These are phyloP conservation scores for Galemys pyrenaicus DNA, from an alignment of 2,113 vertebrate genomes.

Conservation along the genomic window DNA sequence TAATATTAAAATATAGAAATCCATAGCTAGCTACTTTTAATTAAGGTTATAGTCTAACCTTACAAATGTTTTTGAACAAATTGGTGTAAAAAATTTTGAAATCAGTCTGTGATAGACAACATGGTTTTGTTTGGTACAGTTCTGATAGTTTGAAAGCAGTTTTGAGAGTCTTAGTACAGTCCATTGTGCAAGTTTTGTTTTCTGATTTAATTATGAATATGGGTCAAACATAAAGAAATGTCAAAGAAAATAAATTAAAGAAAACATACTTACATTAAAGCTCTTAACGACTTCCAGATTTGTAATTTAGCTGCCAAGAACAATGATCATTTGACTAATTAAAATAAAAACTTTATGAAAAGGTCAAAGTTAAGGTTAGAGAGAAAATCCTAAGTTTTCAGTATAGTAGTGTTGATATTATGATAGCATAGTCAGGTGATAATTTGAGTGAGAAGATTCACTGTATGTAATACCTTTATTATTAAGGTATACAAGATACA, in stretches of 20 bases:
- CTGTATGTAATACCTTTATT: neutral
- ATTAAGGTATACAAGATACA: neutral
- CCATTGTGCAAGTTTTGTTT: neutral
- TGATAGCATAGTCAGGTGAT: neutral
- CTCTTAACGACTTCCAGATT: neutral
- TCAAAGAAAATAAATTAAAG: neutral
- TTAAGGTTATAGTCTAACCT: neutral
- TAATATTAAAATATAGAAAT: neutral
- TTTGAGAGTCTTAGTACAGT: neutral
- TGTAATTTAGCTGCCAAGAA: neutral
- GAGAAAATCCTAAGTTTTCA: neutral
- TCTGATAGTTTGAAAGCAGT: neutral
- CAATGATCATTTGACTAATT: neutral
- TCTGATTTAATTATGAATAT: neutral
- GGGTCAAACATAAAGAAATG: neutral
- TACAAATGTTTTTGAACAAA: neutral
- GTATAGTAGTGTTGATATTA: neutral
- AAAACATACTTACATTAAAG: neutral
- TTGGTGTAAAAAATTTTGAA: neutral
- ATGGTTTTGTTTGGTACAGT: neutral
- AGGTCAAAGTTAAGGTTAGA: neutral
- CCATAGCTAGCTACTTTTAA: neutral
- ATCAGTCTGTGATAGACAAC: neutral
- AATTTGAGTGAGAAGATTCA: neutral
- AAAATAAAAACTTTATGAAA: neutral